phyloP scores from a whole-genome alignment of 2,888 invertebrate species.

The Noctua comes region DNA sequence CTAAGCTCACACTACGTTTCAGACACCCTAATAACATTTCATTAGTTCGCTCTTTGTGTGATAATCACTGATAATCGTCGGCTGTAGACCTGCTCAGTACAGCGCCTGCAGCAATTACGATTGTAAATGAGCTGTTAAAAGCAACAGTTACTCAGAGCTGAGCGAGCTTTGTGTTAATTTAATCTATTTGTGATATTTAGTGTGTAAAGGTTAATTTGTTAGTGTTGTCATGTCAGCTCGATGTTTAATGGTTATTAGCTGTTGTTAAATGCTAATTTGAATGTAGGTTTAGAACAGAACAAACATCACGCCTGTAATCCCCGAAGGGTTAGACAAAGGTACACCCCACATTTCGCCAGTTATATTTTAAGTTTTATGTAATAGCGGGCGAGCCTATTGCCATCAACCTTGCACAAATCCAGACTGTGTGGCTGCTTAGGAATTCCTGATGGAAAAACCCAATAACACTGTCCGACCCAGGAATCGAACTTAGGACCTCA shows the following conservation, averaged over 20 bases:
- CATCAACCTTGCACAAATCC: no score
- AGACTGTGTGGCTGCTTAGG: no score
- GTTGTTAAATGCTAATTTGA: slow-evolving; percentile 5
- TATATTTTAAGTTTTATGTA: no score
- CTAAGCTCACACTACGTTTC: slow-evolving; percentile 23
- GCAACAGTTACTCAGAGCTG: slow-evolving; percentile 28
- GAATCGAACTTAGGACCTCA: no score
- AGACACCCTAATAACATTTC: slow-evolving; percentile 50
- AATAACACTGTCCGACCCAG: no score
- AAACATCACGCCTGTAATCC: no score
- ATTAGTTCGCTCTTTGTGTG: slow-evolving; percentile 54
- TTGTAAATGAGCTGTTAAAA: slow-evolving; percentile 58
- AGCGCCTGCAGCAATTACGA: slow-evolving; percentile 53
- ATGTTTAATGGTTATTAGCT: slow-evolving; percentile 4
- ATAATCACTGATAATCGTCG: slow-evolving; percentile 38
- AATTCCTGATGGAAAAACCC: no score
- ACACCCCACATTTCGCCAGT: no score
- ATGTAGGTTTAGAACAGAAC: not conserved
- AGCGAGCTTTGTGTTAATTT: slow-evolving; percentile 43
- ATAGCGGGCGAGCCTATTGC: no score
- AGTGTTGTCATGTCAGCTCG: slow-evolving; percentile 23
- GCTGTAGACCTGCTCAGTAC: slow-evolving; percentile 1
- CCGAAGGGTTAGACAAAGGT: no score
- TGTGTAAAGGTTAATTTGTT: slow-evolving; percentile 47
- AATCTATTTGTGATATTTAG: slow-evolving; percentile 54